A percentile compares a stretch with the other conserved stretches of the same genome.
Evolutionary conservation across 2,113 vertebrate species (phyloP).

Genomic region (Chascanopsetta lugubris): DNA sequence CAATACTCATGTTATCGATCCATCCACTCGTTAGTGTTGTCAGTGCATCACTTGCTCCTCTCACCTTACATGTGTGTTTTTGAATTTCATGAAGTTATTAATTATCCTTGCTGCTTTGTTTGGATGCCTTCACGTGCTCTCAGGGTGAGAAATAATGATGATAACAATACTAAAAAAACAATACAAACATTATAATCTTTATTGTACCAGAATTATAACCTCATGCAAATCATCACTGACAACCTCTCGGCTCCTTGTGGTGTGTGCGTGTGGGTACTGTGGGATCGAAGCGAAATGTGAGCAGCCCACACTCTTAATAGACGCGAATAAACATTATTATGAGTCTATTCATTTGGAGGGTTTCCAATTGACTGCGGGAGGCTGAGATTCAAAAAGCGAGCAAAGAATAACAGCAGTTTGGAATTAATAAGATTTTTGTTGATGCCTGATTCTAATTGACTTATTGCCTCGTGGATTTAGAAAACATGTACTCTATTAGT

Average conservation of each 20-base stretch:
- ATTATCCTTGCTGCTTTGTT: constrained; percentile 5
- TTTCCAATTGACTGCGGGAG: constrained; percentile 3
- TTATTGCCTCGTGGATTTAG: not conserved
- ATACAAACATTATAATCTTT: no score
- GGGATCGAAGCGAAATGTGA: constrained; percentile 24
- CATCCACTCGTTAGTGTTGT: constrained; percentile 8
- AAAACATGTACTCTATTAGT: no score
- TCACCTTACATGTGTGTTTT: constrained; percentile 5
- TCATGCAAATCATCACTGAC: constrained; percentile 34
- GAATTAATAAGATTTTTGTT: not conserved
- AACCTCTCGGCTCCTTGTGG: constrained; percentile 7
- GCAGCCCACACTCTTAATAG: not conserved
- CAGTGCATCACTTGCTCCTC: constrained; percentile 15
- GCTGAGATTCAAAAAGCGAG: not conserved
- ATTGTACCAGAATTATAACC: constrained; percentile 20
- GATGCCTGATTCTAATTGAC: not conserved
- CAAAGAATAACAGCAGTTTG: not conserved
- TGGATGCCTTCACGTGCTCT: constrained; percentile 13
- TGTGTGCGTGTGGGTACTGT: not conserved
- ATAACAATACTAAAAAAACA: not conserved
- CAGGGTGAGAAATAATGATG: not conserved
- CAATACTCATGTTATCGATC: constrained; percentile 19
- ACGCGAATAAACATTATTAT: constrained; percentile 2
- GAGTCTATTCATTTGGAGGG: not conserved
- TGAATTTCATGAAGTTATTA: constrained; percentile 18